Conservation (phyloP, 2,797 vertebrate genomes). For the Neosalanx taihuensis region DNA sequence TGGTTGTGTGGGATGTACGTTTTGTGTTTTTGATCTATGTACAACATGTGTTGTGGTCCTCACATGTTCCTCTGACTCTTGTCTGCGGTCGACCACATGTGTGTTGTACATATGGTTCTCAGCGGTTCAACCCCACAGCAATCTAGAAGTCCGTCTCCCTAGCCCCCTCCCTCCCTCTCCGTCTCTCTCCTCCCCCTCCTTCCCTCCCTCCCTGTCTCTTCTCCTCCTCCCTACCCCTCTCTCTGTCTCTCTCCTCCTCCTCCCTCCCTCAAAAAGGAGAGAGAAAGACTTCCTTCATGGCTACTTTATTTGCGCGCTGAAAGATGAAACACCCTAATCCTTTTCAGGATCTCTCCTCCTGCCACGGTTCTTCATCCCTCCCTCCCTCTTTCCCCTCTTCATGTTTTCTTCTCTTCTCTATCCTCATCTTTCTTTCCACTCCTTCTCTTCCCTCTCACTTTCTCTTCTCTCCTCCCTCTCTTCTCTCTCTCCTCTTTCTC, state of each 20-base stretch:
- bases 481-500: too few species aligned
- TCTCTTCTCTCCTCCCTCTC: too few species aligned
- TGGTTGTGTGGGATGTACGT: background rate
- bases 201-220: background rate
- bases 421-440: too few species aligned
- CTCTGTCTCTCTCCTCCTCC: slow-evolving; percentile 3
- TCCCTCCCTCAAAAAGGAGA: background rate
- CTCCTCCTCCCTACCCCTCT: background rate
- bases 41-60: background rate
- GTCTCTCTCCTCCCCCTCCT: background rate
- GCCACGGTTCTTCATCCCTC: slow-evolving; percentile 20
- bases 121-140: too few species aligned
- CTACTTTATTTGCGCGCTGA: slow-evolving; percentile 52
- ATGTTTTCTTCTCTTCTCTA: background rate
- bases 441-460: too few species aligned
- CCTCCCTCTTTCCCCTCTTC: background rate
- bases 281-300: slow-evolving; percentile 19
- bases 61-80: background rate
- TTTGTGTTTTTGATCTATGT: too few species aligned
- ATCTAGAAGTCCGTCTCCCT: background rate
- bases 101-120: too few species aligned
- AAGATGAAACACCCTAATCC: slow-evolving; percentile 36
- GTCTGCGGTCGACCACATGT: too few species aligned
- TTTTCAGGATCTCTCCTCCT: slow-evolving; percentile 3
- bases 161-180: background rate